A percentile compares a stretch with the other conserved stretches of the same genome.
phyloP scores from a whole-genome alignment of 2,888 invertebrate genomes.

The Halictus ligatus region DNA sequence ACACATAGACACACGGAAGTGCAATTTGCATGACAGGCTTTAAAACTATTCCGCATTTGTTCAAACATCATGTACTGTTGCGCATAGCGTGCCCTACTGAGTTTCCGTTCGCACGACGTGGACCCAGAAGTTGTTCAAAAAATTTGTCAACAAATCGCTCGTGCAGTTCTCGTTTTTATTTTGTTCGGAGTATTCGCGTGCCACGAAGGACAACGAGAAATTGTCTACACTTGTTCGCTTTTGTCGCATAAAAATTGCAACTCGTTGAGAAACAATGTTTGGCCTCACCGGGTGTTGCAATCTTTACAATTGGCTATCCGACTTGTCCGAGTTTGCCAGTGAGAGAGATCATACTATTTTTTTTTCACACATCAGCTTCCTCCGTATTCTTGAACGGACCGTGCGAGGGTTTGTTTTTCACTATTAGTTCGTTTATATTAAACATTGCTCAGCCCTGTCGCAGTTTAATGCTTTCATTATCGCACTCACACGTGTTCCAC shows the following conservation, averaged over 20 bases:
- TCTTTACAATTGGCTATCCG: neutral
- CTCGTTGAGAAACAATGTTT: neutral
- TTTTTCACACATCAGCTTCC: constrained; percentile 39
- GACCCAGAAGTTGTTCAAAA: neutral
- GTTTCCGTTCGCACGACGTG: constrained; percentile 10
- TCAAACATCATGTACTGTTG: constrained; percentile 11
- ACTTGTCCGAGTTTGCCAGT: constrained; percentile 30
- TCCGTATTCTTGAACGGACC: constrained; percentile 20
- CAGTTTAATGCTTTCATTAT: constrained; percentile 45
- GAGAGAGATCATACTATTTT: constrained; percentile 16
- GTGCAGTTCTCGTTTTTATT: neutral
- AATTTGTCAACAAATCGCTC: neutral
- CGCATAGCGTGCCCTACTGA: constrained; percentile 1
- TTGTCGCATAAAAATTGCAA: neutral
- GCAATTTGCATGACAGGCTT: constrained; percentile 65
- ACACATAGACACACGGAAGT: constrained; percentile 20
- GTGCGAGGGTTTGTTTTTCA: constrained; percentile 21
- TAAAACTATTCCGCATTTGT: constrained; percentile 31
- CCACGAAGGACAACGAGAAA: neutral
- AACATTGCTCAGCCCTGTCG: neutral
- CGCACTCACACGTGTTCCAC: neutral
- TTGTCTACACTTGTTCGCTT: too few relatives aligned
- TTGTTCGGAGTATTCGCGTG: neutral
- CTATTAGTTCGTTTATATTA: neutral
- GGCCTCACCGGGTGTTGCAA: neutral